Conservation (phyloP, 1,140 invertebrate genomes). For the Tetramorium parvispinum region DNA sequence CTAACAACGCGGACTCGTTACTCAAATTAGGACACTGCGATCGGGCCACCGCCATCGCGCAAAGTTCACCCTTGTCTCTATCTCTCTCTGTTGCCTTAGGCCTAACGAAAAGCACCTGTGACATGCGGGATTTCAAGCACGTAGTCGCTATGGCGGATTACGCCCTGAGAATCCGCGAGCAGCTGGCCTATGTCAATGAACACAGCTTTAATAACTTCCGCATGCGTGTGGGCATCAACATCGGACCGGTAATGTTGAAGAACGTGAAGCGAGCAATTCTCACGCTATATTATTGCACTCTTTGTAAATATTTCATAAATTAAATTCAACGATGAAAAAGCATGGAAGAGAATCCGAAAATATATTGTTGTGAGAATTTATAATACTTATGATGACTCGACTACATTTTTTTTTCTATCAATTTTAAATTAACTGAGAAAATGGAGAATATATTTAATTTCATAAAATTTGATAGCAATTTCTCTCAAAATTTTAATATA, state of each 20-base stretch:
- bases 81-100: conserved; percentile 83
- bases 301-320: not conserved
- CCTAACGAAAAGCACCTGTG: conserved; percentile 91
- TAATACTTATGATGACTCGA: too few species aligned
- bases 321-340: not conserved
- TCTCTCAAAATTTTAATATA: not conserved
- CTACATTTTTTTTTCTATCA: not conserved
- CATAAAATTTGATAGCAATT: not conserved
- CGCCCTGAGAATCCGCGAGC: conserved; percentile 93
- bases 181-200: conserved; percentile 96
- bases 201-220: conserved; percentile 99
- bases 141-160: conserved; percentile 97
- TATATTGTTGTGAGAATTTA: not conserved
- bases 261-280: conserved; percentile 11
- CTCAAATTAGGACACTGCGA: conserved; percentile 6
- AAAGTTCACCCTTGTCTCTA: conserved; percentile 12
- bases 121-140: conserved; percentile 91
- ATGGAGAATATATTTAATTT: not conserved
- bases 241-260: conserved; percentile 90
- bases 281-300: not conserved
- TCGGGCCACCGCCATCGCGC: not conserved
- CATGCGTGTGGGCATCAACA: conserved; percentile 97
- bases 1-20: conserved; percentile 12
- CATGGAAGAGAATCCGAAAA: not conserved
- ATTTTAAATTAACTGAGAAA: conserved; percentile 7